Conservation (phyloP, 92 coral and sea anemone species). For the Bergia sp. region DNA sequence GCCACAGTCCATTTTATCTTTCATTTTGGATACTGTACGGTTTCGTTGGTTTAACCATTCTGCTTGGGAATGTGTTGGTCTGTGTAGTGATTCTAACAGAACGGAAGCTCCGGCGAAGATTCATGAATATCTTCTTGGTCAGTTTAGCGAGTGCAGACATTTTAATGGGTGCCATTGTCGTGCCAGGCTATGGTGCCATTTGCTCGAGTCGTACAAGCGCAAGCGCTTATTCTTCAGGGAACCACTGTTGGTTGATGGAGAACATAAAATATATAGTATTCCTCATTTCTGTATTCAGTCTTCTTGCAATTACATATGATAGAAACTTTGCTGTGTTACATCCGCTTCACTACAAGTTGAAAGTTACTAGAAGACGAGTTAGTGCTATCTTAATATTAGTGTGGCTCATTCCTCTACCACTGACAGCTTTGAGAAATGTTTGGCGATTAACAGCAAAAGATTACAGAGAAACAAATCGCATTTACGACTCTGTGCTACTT, state of each 20-base stretch:
- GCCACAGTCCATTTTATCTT: neutral
- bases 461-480: neutral
- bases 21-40: slow-evolving; percentile 25
- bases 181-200: slow-evolving; percentile 31
- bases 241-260: slow-evolving; percentile 22
- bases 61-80: slow-evolving; percentile 11
- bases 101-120: neutral
- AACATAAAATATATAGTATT: neutral
- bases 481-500: slow-evolving; percentile 21
- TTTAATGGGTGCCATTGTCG: slow-evolving; percentile 27
- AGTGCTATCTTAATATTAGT: neutral
- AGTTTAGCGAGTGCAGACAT: slow-evolving; percentile 17
- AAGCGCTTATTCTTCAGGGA: neutral
- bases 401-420: slow-evolving; percentile 13
- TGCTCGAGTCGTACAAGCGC: slow-evolving; percentile 24
- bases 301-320: slow-evolving; percentile 26
- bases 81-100: slow-evolving; percentile 2
- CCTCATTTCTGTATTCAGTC: neutral
- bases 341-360: slow-evolving; percentile 12
- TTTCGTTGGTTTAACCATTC: slow-evolving; percentile 7
- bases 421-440: slow-evolving; percentile 21
- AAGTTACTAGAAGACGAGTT: slow-evolving; percentile 14
- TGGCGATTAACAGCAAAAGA: slow-evolving; percentile 25
- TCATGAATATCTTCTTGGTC: slow-evolving; percentile 29
- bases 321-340: slow-evolving; percentile 31